Evolutionary conservation across 2,797 vertebrate genomes (phyloP), one percentile per base, ranked within the genome.

Genomic region (Miichthys miiuy): DNA sequence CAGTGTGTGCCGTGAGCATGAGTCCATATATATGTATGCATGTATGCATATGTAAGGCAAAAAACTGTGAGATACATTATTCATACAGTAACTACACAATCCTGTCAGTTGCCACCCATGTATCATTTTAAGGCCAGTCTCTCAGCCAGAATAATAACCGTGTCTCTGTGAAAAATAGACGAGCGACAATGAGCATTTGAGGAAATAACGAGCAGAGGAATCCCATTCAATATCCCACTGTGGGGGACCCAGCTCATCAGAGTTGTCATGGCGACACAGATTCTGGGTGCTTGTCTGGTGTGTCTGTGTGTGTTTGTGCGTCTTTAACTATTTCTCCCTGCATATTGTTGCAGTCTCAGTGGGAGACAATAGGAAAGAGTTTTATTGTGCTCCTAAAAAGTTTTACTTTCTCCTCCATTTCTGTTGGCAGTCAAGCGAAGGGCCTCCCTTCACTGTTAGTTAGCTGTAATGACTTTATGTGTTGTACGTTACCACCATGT

Each of bases 241-340:
- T 64, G 72, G 84, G 82, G 85, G 77, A 60, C 62, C 80, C 44
- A 10, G 63, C 69, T 83, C 56, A 30, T 77, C 68, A 55, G 71
- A 81, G 92, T 95, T 94, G 94, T 93, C 93, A 94, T 94, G 89
- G 92, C 70, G 88, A 94, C 84, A 44, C 34, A 0, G 79, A 86
- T 77, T 87, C 69, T 68, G 72, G 61, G 30, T 18, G 23, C 68
- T 82, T 68, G 64, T 84, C 72, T 75, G 3, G 34, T 8, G 23
- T 70, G 46, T 68, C 44, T 68, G 64, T 62, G 76, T 38, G 60
- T 73, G 27, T 65, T 60, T 61, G 62, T 61, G 79, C 6, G 38
- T 72, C 69, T 84, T 79, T n/a, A 72, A 61, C 67, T 50, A 16
- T 63, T 73, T 68, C 64, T 47, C 12, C 13, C 3, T n/a, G 25